Conservation (phyloP, 2,113 vertebrate species). For the Menura novaehollandiae region DNA sequence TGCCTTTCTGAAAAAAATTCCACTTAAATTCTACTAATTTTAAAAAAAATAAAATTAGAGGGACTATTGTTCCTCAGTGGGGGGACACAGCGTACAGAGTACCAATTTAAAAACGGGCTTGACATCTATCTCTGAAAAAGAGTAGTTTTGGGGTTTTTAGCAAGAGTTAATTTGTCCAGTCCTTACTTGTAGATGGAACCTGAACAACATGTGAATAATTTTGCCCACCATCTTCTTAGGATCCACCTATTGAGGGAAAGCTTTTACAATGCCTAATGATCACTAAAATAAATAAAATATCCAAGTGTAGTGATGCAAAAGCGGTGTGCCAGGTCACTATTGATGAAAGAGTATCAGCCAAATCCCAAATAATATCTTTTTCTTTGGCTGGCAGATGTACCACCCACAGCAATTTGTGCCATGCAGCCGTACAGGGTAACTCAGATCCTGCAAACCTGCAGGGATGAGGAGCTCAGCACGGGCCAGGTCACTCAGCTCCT, state of each 20-base stretch:
- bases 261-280: neutral
- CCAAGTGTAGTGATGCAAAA: neutral
- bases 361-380: neutral
- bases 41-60: neutral
- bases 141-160: neutral
- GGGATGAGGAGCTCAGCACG: accelerated
- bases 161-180: neutral
- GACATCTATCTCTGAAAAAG: neutral
- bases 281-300: neutral
- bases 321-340: accelerated
- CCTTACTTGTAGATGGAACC: neutral
- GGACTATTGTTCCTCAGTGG: neutral
- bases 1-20: neutral
- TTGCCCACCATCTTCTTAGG: neutral
- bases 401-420: neutral
- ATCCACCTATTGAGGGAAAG: neutral
- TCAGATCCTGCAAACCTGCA: neutral
- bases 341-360: neutral
- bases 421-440: accelerated
- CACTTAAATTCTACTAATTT: neutral
- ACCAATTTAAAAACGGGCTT: neutral
- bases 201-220: neutral
- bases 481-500: neutral
- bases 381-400: neutral
- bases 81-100: neutral